These are phyloP conservation scores for Zaprionus africanus DNA, from an alignment of 1,140 invertebrate genomes.

Conservation along the genomic window DNA sequence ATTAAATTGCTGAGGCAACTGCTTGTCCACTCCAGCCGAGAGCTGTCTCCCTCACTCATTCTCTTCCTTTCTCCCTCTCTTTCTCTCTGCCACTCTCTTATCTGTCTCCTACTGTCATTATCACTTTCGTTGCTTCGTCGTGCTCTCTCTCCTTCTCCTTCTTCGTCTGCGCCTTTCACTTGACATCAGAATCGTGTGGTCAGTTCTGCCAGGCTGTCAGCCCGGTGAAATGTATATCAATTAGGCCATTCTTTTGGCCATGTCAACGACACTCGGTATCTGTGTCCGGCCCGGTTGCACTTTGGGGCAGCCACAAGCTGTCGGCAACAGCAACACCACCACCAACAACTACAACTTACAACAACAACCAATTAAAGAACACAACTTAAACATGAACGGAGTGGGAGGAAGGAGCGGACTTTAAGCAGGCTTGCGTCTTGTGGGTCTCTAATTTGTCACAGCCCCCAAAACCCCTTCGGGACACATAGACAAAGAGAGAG, in stretches of 20 bases:
- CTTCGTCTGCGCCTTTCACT: constrained; percentile 1
- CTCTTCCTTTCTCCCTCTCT: background rate
- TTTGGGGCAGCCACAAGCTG: constrained; percentile 32
- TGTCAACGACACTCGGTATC: constrained; percentile 49
- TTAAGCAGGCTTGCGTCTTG: constrained; percentile 26
- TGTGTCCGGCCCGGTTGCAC: constrained; percentile 29
- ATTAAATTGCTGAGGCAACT: constrained; percentile 5
- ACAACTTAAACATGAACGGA: constrained; percentile 32
- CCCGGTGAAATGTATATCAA: constrained; percentile 53
- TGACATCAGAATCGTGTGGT: constrained; percentile 35
- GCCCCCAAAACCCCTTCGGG: constrained; percentile 18
- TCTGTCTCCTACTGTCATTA: constrained; percentile 15
- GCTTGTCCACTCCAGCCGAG: background rate
- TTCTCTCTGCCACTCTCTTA: background rate
- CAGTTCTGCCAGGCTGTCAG: constrained; percentile 36
- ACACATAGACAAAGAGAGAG: background rate
- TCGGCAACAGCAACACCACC: constrained; percentile 33
- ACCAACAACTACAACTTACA: constrained; percentile 7
- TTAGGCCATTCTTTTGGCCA: constrained; percentile 43
- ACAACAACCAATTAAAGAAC: constrained; percentile 42
- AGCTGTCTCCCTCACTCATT: background rate
- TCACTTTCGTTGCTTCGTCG: constrained; percentile 7
- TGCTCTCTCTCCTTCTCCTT: constrained; percentile 4
- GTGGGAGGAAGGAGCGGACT: constrained; percentile 1
- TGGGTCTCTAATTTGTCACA: constrained; percentile 58